phyloP scores from a whole-genome alignment of 2,797 vertebrate genomes.

The Setipinna tenuifilis region DNA sequence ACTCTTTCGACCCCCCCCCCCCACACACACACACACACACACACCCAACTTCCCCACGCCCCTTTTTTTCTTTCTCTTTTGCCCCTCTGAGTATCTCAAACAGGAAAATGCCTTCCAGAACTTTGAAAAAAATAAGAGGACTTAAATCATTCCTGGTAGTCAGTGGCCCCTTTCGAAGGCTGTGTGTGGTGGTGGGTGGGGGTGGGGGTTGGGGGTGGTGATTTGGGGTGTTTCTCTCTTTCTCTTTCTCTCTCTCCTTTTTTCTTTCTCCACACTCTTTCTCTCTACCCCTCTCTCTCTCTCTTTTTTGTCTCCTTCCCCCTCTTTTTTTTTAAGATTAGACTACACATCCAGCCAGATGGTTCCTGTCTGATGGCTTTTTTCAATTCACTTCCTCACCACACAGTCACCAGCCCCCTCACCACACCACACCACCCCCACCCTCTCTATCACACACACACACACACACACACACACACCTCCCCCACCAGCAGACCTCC shows the following conservation, averaged over 20 bases:
- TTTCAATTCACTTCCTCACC: slow-evolving; percentile 91
- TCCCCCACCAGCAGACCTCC: not conserved
- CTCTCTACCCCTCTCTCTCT: slow-evolving; percentile 43
- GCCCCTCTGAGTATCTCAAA: slow-evolving; percentile 63
- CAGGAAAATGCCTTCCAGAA: slow-evolving; percentile 68
- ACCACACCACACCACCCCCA: slow-evolving; percentile 43
- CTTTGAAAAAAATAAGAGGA: slow-evolving; percentile 52
- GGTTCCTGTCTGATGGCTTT: slow-evolving; percentile 95
- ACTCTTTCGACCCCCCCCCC: slow-evolving; percentile 45
- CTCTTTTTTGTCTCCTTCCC: slow-evolving; percentile 50
- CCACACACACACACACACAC: no score
- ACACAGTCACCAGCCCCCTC: slow-evolving; percentile 80
- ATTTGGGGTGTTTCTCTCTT: slow-evolving; percentile 66
- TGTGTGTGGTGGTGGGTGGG: slow-evolving; percentile 43
- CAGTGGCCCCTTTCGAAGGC: slow-evolving; percentile 66
- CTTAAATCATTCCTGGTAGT: slow-evolving; percentile 69
- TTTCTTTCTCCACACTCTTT: slow-evolving; percentile 36
- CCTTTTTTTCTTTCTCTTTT: slow-evolving; percentile 36
- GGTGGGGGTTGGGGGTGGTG: slow-evolving; percentile 48
- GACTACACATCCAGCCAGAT: slow-evolving; percentile 88
- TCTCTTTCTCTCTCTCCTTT: slow-evolving; percentile 47
- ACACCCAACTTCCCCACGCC: no score
- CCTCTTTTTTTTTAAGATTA: slow-evolving; percentile 70
- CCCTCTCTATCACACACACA: slow-evolving; percentile 49
- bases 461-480: slow-evolving; percentile 40